phyloP scores from a whole-genome alignment of 2,113 vertebrate species.

The Perca schrenkii region DNA sequence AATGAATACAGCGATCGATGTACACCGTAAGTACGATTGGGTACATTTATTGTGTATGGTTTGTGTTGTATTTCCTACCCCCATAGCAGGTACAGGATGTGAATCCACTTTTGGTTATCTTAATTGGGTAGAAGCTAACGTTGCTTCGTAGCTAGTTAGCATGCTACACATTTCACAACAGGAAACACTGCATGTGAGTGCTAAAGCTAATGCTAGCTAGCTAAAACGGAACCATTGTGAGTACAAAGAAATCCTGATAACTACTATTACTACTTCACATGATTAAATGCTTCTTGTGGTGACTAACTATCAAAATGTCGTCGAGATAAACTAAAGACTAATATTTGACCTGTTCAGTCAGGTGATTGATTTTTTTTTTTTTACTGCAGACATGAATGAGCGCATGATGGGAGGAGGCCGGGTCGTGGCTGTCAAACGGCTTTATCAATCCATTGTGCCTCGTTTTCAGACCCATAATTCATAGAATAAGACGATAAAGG shows the following conservation, averaged over 20 bases:
- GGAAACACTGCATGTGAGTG: slow-evolving; percentile 72
- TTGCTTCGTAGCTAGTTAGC: slow-evolving; percentile 64
- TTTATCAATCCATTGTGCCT: slow-evolving; percentile 24
- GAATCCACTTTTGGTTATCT: background rate
- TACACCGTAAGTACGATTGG: slow-evolving; percentile 90
- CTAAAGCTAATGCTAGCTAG: slow-evolving; percentile 72
- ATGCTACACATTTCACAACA: slow-evolving; percentile 70
- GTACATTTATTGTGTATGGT: rapidly evolving
- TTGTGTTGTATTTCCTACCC: background rate
- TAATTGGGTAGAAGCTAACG: slow-evolving; percentile 17
- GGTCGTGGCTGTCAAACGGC: slow-evolving; percentile 59
- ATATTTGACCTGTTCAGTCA: background rate
- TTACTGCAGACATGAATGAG: slow-evolving; percentile 32
- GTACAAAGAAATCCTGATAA: background rate
- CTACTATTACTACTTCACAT: background rate
- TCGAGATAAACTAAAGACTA: background rate
- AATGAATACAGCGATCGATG: slow-evolving; percentile 97
- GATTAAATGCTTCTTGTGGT: rapidly evolving
- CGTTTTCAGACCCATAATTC: background rate
- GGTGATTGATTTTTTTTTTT: slow-evolving; percentile 11
- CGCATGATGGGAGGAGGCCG: slow-evolving; percentile 75
- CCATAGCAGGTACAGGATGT: no score
- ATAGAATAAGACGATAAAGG: background rate
- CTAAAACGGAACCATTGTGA: background rate
- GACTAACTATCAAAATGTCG: rapidly evolving